Base-by-base conservation (phyloP, 2,888 invertebrate genomes). In the Periphyllus acericola region DNA sequence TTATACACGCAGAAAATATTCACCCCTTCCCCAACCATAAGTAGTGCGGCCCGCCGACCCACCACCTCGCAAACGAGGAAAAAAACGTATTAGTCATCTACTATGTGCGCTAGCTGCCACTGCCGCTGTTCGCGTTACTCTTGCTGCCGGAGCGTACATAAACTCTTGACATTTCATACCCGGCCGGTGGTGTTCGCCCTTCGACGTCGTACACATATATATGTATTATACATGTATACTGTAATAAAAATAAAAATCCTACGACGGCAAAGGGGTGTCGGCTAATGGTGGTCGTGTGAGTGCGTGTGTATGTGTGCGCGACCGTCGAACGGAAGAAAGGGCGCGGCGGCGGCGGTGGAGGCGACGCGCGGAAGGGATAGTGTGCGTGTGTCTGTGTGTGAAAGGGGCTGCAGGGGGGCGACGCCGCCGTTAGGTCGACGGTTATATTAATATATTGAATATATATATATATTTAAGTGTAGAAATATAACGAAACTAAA, bases 121-220 rank as follows among this genome's bases (percentile, higher is more conserved):
- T 55, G 55, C 55, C 52, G 40, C 14, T 71, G 74, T 36, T 74
- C 74, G 46, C 25, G 29, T 29, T 29, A 71, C 71, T 71, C 71
- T 11, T 29, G 29, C 17, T 32, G 71, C 29, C 32, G 52, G 34
- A 55, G 82, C 71, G 40, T 11, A 25, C 25, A 71, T 74, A 83
- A 82, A 83, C 83, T 83, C 83, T 83, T 75, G 83, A 83, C 83
- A 83, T 83, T 83, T 75, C 66, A 55, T 52, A n/a, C 36, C 21
- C 83, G 55, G 29, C n/a, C n/a, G n/a, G 11, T 72, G 36, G n/a
- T 9, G 60, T 29, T 36, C 40, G 29, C 83, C 83, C 75, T 83
- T 32, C 83, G 60, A 60, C n/a, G 29, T 36, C 80, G 66, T 21
- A 0, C 55, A 21, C 55, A 40, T 46, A 46, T 46, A 46, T 46